Evolutionary conservation across 2,888 invertebrate species (phyloP).

Genomic region (Andricus quercusramuli): DNA sequence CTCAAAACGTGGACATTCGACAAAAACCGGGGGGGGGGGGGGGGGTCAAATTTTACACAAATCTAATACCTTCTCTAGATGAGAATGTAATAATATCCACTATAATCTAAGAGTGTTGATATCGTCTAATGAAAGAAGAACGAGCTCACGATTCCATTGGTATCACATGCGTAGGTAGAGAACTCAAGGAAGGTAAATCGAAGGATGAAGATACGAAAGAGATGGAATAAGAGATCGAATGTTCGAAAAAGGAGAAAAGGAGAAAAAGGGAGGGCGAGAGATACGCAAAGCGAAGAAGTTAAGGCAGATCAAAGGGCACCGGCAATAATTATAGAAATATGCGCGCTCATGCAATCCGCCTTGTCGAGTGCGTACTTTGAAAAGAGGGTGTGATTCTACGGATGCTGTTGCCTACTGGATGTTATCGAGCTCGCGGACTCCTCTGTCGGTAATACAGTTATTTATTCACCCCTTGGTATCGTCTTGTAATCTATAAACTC

Average conservation of each 20-base stretch:
- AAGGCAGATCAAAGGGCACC: slow-evolving; percentile 75
- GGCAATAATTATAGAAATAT: slow-evolving; percentile 79
- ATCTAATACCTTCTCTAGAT: too few relatives aligned
- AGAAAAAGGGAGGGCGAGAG: slow-evolving; percentile 54
- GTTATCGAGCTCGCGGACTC: slow-evolving; percentile 62
- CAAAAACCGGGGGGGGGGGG: too few relatives aligned
- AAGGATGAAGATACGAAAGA: slow-evolving; percentile 35
- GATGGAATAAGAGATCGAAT: slow-evolving; percentile 43
- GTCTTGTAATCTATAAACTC: slow-evolving; percentile 55
- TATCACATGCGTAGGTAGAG: slow-evolving; percentile 34
- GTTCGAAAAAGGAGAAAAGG: slow-evolving; percentile 48
- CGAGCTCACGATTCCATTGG: slow-evolving; percentile 14
- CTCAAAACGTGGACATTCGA: too few relatives aligned
- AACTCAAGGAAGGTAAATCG: slow-evolving; percentile 38
- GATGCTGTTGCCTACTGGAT: slow-evolving; percentile 58
- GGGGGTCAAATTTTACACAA: too few relatives aligned
- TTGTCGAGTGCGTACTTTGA: slow-evolving; percentile 63
- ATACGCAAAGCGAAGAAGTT: slow-evolving; percentile 62
- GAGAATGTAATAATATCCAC: neutral
- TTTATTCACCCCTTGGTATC: slow-evolving; percentile 71
- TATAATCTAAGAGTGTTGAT: neutral
- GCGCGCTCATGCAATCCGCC: slow-evolving; percentile 70
- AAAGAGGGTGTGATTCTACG: slow-evolving; percentile 63
- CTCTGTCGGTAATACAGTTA: slow-evolving; percentile 74
- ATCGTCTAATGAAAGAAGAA: slow-evolving; percentile 2